A percentile compares a stretch with the other conserved stretches of the same genome.
Conservation (phyloP, 2,888 invertebrate genomes). For the Eulithis prunata region DNA sequence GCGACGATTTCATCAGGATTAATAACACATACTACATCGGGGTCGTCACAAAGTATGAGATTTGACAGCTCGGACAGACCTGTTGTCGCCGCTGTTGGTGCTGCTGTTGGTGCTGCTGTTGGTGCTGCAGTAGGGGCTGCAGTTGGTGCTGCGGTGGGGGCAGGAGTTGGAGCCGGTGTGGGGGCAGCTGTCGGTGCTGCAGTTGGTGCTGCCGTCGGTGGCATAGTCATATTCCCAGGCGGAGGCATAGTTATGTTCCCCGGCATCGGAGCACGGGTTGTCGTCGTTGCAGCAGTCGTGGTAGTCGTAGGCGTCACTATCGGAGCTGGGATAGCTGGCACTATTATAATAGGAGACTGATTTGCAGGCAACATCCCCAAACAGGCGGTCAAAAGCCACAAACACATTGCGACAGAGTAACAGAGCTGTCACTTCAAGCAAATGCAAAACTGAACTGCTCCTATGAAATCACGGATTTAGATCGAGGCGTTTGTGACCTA, state of each 20-base stretch:
- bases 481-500: conserved; percentile 53
- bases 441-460: conserved; percentile 25
- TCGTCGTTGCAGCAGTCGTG: conserved; percentile 44
- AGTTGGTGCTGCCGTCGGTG: conserved; percentile 28
- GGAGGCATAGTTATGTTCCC: conserved; percentile 1
- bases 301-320: conserved; percentile 68
- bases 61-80: conserved; percentile 64
- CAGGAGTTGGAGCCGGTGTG: conserved; percentile 41
- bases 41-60: conserved; percentile 72
- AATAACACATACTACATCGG: conserved; percentile 74
- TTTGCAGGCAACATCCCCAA: conserved; percentile 71
- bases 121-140: conserved; percentile 39
- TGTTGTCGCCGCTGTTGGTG: conserved; percentile 43
- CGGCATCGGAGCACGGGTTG: conserved; percentile 27
- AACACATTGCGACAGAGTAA: conserved; percentile 66
- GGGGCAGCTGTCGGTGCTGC: conserved; percentile 40
- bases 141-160: conserved; percentile 42
- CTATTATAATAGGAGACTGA: conserved; percentile 49
- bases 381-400: conserved; percentile 80
- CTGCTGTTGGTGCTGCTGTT: conserved; percentile 38
- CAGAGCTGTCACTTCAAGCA: conserved; percentile 28
- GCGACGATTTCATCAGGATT: conserved; percentile 73
- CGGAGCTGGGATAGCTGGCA: conserved; percentile 69
- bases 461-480: conserved; percentile 35
- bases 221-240: conserved; percentile 2